Evolutionary conservation across 2,113 vertebrate species (phyloP).

Genomic region (Capricornis sumatraensis): DNA sequence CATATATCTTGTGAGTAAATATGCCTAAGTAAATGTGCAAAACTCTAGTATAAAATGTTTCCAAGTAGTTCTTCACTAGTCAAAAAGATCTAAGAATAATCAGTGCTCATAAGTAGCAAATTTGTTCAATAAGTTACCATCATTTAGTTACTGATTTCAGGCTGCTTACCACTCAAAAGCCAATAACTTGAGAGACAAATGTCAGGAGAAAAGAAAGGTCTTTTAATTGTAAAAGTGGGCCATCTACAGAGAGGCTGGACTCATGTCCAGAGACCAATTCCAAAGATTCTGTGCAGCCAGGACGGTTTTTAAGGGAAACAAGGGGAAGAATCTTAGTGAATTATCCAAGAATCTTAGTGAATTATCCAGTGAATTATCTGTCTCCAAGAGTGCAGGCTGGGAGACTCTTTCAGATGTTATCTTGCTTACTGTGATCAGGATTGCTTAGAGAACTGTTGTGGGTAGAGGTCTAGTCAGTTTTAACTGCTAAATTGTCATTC

Average conservation of each 20-base stretch:
- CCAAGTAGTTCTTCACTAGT: neutral
- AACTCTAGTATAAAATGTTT: neutral
- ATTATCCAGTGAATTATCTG: neutral
- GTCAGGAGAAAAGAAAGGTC: neutral
- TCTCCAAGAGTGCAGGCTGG: neutral
- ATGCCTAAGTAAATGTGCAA: neutral
- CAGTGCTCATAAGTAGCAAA: neutral
- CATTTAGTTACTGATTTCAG: neutral
- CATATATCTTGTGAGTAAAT: neutral
- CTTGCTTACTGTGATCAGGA: neutral
- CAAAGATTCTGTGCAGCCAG: neutral
- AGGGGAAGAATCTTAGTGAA: neutral
- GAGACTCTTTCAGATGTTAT: neutral
- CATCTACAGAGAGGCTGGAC: neutral
- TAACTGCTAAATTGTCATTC: neutral
- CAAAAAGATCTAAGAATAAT: neutral
- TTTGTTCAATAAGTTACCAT: neutral
- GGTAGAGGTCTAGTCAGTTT: neutral
- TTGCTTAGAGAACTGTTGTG: neutral
- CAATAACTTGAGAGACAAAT: neutral
- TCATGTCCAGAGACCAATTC: neutral
- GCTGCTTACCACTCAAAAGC: neutral
- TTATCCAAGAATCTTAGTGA: neutral
- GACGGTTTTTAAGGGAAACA: neutral
- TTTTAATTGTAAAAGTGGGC: neutral